Base-by-base conservation (phyloP, 2,888 invertebrate genomes). In the Tiliacea citrago region DNA sequence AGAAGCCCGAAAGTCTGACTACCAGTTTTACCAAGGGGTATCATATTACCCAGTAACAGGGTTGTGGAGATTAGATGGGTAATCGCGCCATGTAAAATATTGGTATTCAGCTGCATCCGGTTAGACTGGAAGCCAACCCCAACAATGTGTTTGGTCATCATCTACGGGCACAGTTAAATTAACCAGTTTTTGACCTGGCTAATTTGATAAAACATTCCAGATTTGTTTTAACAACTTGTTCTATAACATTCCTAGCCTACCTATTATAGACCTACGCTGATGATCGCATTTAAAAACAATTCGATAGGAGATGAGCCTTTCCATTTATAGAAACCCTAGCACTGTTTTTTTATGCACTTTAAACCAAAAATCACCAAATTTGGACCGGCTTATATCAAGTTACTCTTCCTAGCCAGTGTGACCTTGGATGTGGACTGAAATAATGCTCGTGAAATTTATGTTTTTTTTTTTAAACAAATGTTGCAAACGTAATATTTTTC, bases 201-300 rank as follows among this genome's bases (percentile, higher is more conserved):
- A 18, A 55, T 55, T 67, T 45, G 18, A 9, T 24, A 53, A 4
- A 21, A 8, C 9, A 5, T n/a, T n/a, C n/a, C 55, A 45, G 10
- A 68, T 69, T 61, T 16, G 61, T 39, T 47, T 21, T 35, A 61
- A 70, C 16, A 47, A 49, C 49, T 10, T 55, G 49, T 3, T 65
- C 49, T 42, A 42, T 21, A 58, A 24, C 42, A 12, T 7, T 18
- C 3, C 13, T 58, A 21, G 42, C 13, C 10, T 63, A 16, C 29
- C 72, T 63, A 57, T 72, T 62, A 69, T 6, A 71, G 35, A 35
- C 76, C 68, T 35, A 76, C 75, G 42, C 49, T 49, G 24, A 68
- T 62, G 55, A 68, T 2, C 29, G 7, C 18, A 62, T 49, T 53
- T 39, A 8, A 16, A 49, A 68, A n/a, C n/a, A 42, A 76, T 24